Evolutionary conservation across 2,888 invertebrate genomes (phyloP), one percentile per base, ranked within the genome.

Genomic region (Agrotis segetum): DNA sequence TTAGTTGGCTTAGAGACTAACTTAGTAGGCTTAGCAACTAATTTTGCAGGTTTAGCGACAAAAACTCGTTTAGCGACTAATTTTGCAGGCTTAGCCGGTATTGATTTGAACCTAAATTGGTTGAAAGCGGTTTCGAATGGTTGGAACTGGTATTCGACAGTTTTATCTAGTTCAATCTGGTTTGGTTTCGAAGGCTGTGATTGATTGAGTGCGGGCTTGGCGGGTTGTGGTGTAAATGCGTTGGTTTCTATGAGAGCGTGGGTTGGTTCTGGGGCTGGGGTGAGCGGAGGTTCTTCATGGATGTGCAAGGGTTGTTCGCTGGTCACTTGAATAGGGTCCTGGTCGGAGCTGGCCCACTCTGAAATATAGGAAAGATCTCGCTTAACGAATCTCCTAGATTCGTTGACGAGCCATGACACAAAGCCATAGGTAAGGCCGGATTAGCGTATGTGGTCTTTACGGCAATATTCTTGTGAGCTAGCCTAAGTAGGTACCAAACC

Each of bases 291-390:
- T 76, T 78, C 77, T 78, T 86, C 86, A 63, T 87, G 87, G 65
- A 83, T 74, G 77, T 85, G 83, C 79, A 88, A 83, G 75, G 82
- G 82, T 87, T 73, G 83, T 85, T 83, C 86, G 81, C 84, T 89
- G 88, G 84, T 74, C 85, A 82, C 79, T 70, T 82, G 80, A 68
- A 82, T 78, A 73, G 70, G 83, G 64, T 83, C 86, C 80, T 85
- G 89, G 80, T 80, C 82, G 76, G 88, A 82, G 82, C 85, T 82
- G 87, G 86, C 83, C 85, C 86, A 79, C 77, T 92, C 94, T 94
- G 94, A 90, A 94, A 94, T 88, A 90, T 74, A 87, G 86, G 90
- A 93, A 92, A 92, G 70, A 87, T 79, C 89, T 87, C 88, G 88
- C 91, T 92, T 90, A 82, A 91, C 90, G 92, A 92, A 93, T 89